Evolutionary conservation across 2,113 vertebrate species (phyloP).

Genomic region (Aptenodytes patagonicus): DNA sequence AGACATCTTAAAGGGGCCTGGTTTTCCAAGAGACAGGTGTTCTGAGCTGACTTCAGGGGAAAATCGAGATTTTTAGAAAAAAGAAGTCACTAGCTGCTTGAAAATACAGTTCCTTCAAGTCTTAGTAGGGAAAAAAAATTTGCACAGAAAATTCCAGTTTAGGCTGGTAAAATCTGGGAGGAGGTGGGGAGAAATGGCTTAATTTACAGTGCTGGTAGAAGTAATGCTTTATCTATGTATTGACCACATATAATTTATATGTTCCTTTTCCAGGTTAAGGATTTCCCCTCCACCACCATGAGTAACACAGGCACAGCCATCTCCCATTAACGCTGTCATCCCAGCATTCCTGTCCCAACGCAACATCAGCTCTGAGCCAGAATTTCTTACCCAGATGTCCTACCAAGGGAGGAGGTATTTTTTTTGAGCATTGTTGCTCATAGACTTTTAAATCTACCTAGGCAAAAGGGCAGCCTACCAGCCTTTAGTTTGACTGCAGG

Average conservation of each 20-base stretch:
- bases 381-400: not conserved
- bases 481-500: not conserved
- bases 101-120: not conserved
- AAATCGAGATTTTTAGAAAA: not conserved
- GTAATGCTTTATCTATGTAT: not conserved
- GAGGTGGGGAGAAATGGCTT: not conserved
- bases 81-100: not conserved
- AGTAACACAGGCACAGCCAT: not conserved
- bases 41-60: not conserved
- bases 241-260: not conserved
- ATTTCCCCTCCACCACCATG: not conserved
- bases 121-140: not conserved
- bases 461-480: not conserved
- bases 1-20: slow-evolving; percentile 23
- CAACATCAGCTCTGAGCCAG: not conserved
- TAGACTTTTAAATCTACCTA: not conserved
- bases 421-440: not conserved
- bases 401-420: not conserved
- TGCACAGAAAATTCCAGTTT: not conserved
- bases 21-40: slow-evolving; percentile 11
- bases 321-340: not conserved
- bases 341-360: not conserved
- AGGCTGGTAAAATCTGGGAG: not conserved
- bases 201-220: not conserved
- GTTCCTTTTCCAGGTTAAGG: not conserved